Conservation (phyloP, 2,113 vertebrate species). For the Phyllostomus hastatus region DNA sequence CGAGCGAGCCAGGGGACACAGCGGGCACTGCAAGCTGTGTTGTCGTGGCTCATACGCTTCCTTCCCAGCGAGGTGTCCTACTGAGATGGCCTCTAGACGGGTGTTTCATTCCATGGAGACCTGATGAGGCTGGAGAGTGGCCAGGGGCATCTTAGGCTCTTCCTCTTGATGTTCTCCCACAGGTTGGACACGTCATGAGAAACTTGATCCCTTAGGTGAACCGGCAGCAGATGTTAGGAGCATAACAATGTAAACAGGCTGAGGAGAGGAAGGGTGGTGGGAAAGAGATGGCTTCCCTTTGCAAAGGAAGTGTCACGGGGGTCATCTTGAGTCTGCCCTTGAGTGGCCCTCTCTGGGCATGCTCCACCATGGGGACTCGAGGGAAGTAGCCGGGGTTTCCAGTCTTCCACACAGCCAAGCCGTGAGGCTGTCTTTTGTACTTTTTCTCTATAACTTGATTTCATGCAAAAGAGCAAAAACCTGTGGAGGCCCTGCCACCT, state of each 20-base stretch:
- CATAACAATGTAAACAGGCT: rapidly evolving
- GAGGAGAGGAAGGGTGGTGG: background rate
- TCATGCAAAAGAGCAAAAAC: background rate
- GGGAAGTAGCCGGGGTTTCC: background rate
- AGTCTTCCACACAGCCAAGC: background rate
- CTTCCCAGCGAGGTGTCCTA: background rate
- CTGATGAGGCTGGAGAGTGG: background rate
- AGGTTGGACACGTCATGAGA: background rate
- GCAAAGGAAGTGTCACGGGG: background rate
- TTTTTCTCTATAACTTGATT: background rate
- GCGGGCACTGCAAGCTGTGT: background rate
- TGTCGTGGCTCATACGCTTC: background rate
- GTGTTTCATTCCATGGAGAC: background rate
- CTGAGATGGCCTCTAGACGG: background rate
- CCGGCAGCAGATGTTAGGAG: background rate
- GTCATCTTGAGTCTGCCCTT: background rate
- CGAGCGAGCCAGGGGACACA: rapidly evolving
- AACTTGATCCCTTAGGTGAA: background rate
- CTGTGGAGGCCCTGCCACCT: background rate
- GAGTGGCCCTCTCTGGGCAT: rapidly evolving
- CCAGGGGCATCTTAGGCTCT: background rate
- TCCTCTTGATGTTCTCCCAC: background rate
- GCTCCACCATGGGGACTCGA: rapidly evolving
- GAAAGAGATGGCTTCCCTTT: background rate
- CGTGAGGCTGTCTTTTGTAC: background rate